These are phyloP conservation scores for Ceyx cyanopectus DNA, from an alignment of 2,113 vertebrate species.

Conservation along the genomic window DNA sequence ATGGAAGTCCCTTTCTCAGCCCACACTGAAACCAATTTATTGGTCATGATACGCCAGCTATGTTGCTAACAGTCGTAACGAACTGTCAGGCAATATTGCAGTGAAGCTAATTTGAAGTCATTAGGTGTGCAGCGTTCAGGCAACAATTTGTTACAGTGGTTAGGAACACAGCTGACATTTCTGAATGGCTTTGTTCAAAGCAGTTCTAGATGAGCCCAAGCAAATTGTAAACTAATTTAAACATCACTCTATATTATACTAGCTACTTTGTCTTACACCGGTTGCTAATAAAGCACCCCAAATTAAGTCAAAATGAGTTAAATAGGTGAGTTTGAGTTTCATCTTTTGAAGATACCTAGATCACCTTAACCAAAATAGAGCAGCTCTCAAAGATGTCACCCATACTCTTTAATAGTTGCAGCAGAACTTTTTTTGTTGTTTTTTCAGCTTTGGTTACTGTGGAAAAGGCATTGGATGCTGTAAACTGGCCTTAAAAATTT, in stretches of 20 bases:
- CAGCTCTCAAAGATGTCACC: slow-evolving; percentile 19
- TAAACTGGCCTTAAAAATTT: not conserved
- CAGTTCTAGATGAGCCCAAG: slow-evolving; percentile 94
- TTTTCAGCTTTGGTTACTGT: not conserved
- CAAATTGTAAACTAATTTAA: slow-evolving; percentile 99
- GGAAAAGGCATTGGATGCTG: not conserved
- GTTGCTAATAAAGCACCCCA: slow-evolving; percentile 91
- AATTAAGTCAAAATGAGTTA: slow-evolving; percentile 84
- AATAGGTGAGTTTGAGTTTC: slow-evolving; percentile 76
- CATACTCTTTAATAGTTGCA: not conserved
- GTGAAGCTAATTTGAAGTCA: slow-evolving; percentile 99
- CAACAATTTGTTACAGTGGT: slow-evolving; percentile 99
- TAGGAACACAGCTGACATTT: slow-evolving; percentile 92
- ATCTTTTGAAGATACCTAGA: slow-evolving; percentile 50
- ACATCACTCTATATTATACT: slow-evolving; percentile 99
- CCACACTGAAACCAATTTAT: slow-evolving; percentile 98
- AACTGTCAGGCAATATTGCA: slow-evolving; percentile 97
- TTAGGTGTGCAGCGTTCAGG: slow-evolving; percentile 90
- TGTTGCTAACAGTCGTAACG: slow-evolving; percentile 99
- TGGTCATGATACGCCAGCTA: slow-evolving; percentile 97
- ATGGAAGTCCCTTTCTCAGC: slow-evolving; percentile 92
- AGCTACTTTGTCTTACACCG: slow-evolving; percentile 92
- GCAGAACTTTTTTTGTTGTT: not conserved
- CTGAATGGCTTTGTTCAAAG: slow-evolving; percentile 93
- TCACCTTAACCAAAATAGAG: slow-evolving; percentile 46